These are phyloP conservation scores for Hetaerina titia DNA, from an alignment of 2,888 invertebrate genomes.

Conservation along the genomic window DNA sequence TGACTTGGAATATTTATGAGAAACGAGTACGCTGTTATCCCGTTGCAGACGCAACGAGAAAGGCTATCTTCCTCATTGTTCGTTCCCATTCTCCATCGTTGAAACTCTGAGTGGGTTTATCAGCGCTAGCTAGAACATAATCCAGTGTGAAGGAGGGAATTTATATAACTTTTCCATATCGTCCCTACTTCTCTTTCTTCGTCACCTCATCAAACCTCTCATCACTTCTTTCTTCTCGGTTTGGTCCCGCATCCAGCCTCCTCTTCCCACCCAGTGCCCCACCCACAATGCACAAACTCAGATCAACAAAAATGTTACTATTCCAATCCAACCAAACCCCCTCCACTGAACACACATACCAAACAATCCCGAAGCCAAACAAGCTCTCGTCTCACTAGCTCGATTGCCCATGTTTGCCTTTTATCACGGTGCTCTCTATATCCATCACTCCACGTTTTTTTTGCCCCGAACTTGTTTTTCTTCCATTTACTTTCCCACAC, in stretches of 20 bases:
- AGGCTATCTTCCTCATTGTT: neutral
- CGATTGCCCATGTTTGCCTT: neutral
- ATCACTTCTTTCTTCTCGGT: neutral
- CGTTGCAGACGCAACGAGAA: too few species aligned
- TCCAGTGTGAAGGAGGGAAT: neutral
- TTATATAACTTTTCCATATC: neutral
- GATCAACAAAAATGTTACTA: neutral
- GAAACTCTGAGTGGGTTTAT: neutral
- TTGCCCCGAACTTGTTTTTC: neutral
- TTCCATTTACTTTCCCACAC: neutral
- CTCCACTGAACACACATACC: neutral
- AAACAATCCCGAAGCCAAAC: constrained; percentile 2
- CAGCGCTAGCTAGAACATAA: neutral
- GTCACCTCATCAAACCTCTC: neutral
- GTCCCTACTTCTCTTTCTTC: neutral
- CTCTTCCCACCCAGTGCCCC: neutral
- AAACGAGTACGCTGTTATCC: too few species aligned
- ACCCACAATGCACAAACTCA: neutral
- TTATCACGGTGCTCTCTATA: neutral
- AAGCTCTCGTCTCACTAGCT: neutral
- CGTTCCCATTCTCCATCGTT: neutral
- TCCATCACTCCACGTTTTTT: neutral
- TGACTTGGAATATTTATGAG: too few species aligned
- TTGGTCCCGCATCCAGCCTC: neutral
- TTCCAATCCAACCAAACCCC: neutral